These are phyloP conservation scores for Eupsilia transversa DNA, from an alignment of 2,888 invertebrate species.

Conservation along the genomic window DNA sequence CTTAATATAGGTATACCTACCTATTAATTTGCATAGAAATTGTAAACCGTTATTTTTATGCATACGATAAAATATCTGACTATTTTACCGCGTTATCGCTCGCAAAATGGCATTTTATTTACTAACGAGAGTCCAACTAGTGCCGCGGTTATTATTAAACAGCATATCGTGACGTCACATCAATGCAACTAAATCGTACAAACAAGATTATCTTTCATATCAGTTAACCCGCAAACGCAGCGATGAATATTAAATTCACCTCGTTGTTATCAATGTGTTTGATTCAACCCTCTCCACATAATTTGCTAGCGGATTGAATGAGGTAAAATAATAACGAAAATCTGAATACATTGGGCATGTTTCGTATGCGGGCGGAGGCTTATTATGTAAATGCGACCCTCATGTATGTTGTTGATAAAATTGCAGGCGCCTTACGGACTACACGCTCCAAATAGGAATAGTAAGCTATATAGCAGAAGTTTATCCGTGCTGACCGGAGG, in stretches of 20 bases:
- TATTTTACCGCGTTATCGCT: slow-evolving; percentile 49
- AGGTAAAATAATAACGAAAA: slow-evolving; percentile 86
- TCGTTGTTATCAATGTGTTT: slow-evolving; percentile 78
- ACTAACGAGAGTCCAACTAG: slow-evolving; percentile 46
- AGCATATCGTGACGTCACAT: slow-evolving; percentile 58
- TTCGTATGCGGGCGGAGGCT: slow-evolving; percentile 78
- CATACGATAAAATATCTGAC: slow-evolving; percentile 35
- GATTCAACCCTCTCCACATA: slow-evolving; percentile 75
- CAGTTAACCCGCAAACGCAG: slow-evolving; percentile 70
- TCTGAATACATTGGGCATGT: slow-evolving; percentile 79
- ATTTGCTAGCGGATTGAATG: slow-evolving; percentile 79
- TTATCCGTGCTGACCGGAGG: slow-evolving; percentile 62
- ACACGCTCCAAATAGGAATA: slow-evolving; percentile 53
- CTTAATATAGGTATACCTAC: no score
- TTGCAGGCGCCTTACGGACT: slow-evolving; percentile 74
- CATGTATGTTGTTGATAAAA: slow-evolving; percentile 85
- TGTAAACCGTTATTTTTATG: slow-evolving; percentile 33
- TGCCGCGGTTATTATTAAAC: slow-evolving; percentile 47
- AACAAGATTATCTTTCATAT: slow-evolving; percentile 68
- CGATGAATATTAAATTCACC: slow-evolving; percentile 77
- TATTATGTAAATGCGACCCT: slow-evolving; percentile 86
- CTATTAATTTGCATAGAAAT: slow-evolving; percentile 39
- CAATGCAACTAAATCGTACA: slow-evolving; percentile 65
- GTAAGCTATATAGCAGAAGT: slow-evolving; percentile 60
- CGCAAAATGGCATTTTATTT: slow-evolving; percentile 38